Conservation (phyloP, 1,140 invertebrate species). For the Bombus soroeensis region DNA sequence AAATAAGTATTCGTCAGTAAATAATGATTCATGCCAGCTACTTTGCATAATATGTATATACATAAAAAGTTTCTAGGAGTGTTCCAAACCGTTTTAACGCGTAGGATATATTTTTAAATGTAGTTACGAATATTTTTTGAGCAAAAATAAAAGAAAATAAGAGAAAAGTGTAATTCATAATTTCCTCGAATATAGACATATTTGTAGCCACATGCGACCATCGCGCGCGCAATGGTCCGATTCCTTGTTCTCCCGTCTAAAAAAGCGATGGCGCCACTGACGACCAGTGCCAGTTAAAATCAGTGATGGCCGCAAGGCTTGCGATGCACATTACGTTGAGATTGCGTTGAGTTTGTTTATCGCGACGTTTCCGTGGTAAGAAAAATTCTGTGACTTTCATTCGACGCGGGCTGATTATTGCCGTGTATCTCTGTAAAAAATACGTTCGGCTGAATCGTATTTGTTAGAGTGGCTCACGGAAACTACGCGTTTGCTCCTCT, state of each 20-base stretch:
- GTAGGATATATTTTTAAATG: not conserved
- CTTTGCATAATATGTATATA: conserved; percentile 9
- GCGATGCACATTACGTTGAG: conserved; percentile 61
- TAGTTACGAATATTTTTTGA: conserved; percentile 23
- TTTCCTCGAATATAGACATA: not conserved
- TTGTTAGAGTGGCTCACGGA: not conserved
- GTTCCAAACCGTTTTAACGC: no score
- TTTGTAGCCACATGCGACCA: not conserved
- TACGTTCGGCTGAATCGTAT: conserved; percentile 1
- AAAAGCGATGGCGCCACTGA: conserved; percentile 58
- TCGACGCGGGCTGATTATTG: not conserved
- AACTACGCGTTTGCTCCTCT: conserved; percentile 12
- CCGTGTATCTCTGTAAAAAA: not conserved
- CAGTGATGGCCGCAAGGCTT: conserved; percentile 75
- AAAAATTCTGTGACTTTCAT: not conserved
- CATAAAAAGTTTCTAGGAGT: no score
- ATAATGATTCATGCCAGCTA: not conserved
- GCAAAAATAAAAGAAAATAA: not conserved
- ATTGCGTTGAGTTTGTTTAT: conserved; percentile 68
- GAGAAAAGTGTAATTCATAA: not conserved
- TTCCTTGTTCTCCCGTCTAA: conserved; percentile 63
- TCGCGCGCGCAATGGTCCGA: conserved; percentile 54
- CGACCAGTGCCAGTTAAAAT: conserved; percentile 26
- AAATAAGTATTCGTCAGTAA: not conserved
- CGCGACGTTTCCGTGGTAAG: conserved; percentile 41